These are phyloP conservation scores for Drosophila lutescens DNA, from an alignment of 2,888 invertebrate genomes.

Conservation along the genomic window DNA sequence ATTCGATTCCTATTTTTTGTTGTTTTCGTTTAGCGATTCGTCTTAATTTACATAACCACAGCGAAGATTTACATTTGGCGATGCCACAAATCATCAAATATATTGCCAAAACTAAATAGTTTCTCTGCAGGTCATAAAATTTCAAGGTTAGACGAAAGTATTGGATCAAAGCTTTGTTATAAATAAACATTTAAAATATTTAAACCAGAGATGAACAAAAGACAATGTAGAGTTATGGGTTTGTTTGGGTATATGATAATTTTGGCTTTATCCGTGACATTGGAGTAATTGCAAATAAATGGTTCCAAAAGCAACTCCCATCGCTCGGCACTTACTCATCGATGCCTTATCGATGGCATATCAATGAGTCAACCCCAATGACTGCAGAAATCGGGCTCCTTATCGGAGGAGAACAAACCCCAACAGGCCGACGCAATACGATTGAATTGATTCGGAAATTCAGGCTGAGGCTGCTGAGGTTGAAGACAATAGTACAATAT, in stretches of 20 bases:
- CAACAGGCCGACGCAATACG: constrained; percentile 25
- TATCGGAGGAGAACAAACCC: constrained; percentile 20
- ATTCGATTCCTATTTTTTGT: not conserved
- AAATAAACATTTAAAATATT: constrained; percentile 7
- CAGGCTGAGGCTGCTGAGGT: constrained; percentile 3
- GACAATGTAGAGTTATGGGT: not conserved
- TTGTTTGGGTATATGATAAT: not conserved
- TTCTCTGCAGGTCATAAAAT: not conserved
- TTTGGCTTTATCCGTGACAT: not conserved
- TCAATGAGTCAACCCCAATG: constrained; percentile 26
- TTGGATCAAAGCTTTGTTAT: constrained; percentile 5
- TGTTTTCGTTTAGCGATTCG: not conserved
- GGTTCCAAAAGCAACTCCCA: constrained; percentile 1
- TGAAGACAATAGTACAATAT: constrained; percentile 4
- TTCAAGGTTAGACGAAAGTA: constrained; percentile 25
- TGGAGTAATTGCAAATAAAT: constrained; percentile 13
- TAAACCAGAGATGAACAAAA: not conserved
- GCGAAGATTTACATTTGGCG: constrained; percentile 16
- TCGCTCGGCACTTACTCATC: constrained; percentile 17
- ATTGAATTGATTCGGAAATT: constrained; percentile 28
- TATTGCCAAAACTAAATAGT: not conserved
- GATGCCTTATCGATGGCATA: constrained; percentile 24
- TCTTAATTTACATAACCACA: constrained; percentile 16
- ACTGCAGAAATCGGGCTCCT: constrained; percentile 1
- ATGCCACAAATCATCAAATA: constrained; percentile 10